Base-by-base conservation (phyloP, 2,888 invertebrate species). In the Mythimna albipuncta region DNA sequence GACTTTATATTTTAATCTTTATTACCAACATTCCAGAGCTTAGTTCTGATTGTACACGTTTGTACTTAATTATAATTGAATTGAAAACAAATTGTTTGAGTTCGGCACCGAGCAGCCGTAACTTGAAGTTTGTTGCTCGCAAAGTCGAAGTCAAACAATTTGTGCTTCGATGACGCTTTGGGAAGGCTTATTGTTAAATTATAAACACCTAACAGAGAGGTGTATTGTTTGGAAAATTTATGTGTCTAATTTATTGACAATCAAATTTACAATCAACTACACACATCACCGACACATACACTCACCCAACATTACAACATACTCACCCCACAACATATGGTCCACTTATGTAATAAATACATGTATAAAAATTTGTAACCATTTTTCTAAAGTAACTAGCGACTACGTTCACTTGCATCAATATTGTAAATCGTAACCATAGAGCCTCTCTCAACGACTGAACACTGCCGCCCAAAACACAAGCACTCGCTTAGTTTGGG, bases 11-110 rank as follows among this genome's bases (percentile, higher is more conserved):
- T 74, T 35, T 58, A 69, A 68, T 64, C 64, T 75, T 58, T 68
- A 80, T 21, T 2, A 32, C 10, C n/a, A 74, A 64, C 66, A 52
- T 44, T 54, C 50, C 38, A 82, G 54, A 73, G 79, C 52, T 79
- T 10, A 54, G 2, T 59, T 54, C 13, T 16, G 32, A 64, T 41
- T 58, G 64, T 52, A 52, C 19, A 26, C 64, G 50, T 57, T 11
- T 7, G 57, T 19, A 55, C 21, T 38, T 75, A 68, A 80, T 67
- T 50, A 62, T 58, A 74, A 74, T 68, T 59, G 26, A 79, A 74
- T 79, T 68, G 67, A 66, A 79, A 71, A 64, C 77, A 70, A 76
- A 70, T 64, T 67, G 77, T 77, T 81, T 81, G 66, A 58, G 67
- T 81, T 79, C 26, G 57, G 58, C 54, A 55, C 58, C 63, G 16